Percentiles rank a stretch among this genome's conserved stretches.
Evolutionary conservation across 2,113 vertebrate genomes (phyloP).

Genomic region (Rhinoptilus africanus): DNA sequence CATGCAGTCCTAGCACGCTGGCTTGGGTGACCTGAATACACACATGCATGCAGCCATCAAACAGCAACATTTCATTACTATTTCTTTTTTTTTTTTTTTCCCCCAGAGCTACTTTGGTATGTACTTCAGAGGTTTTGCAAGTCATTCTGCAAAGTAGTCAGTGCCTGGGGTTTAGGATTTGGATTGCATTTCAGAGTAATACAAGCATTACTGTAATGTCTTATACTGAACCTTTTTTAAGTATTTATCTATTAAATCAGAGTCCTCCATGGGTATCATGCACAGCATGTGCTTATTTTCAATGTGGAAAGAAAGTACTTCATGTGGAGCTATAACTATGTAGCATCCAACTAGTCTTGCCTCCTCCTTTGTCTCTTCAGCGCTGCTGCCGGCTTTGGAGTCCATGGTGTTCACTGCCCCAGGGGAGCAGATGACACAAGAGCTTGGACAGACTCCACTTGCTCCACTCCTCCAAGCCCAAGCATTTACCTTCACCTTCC

Average conservation of each 20-base stretch:
- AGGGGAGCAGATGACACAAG: accelerated
- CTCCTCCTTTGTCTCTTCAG: not conserved
- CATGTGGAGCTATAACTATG: not conserved
- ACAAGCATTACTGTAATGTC: not conserved
- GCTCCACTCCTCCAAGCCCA: not conserved
- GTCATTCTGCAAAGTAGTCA: not conserved
- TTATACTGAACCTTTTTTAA: not conserved
- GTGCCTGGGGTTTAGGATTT: not conserved
- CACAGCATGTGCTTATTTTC: not conserved
- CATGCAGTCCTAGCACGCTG: not conserved
- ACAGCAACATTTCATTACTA: not conserved
- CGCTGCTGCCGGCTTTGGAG: not conserved
- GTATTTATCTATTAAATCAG: not conserved
- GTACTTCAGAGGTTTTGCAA: not conserved
- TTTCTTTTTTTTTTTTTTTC: not conserved
- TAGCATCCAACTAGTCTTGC: not conserved
- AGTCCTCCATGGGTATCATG: not conserved
- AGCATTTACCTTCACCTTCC: not conserved
- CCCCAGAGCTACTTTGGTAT: not conserved
- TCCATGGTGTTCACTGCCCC: not conserved
- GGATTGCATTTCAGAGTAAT: not conserved
- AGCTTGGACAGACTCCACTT: not conserved
- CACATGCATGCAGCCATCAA: not conserved
- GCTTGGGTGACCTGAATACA: not conserved
- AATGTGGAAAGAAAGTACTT: not conserved